These are phyloP conservation scores for Mechanitis mazaeus DNA, from an alignment of 2,888 invertebrate species.

Conservation along the genomic window DNA sequence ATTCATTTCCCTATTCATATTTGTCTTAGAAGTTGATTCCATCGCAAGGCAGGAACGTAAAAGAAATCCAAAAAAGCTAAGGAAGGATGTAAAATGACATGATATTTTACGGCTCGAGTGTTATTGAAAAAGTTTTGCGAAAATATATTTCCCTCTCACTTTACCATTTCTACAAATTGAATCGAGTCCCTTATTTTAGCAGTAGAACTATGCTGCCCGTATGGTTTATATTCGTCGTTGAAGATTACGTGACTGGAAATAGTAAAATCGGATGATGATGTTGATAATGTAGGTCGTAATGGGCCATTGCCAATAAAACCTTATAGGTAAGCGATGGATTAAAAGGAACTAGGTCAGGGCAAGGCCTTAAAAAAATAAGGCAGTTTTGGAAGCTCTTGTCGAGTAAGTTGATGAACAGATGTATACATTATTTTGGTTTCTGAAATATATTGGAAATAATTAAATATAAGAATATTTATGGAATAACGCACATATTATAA, in stretches of 20 bases:
- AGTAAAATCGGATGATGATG: constrained; percentile 76
- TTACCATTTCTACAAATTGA: constrained; percentile 51
- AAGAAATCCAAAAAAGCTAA: constrained; percentile 40
- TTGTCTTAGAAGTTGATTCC: constrained; percentile 69
- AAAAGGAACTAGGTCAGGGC: constrained; percentile 73
- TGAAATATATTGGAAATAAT: too few relatives aligned
- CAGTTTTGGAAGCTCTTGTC: constrained; percentile 48
- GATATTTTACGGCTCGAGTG: constrained; percentile 47
- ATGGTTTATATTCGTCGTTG: constrained; percentile 71
- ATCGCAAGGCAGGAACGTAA: constrained; percentile 33
- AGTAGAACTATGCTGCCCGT: constrained; percentile 40
- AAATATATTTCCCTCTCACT: constrained; percentile 45
- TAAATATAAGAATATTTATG: too few relatives aligned
- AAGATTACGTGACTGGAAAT: constrained; percentile 76
- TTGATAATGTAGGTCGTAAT: constrained; percentile 76
- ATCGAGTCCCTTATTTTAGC: constrained; percentile 39
- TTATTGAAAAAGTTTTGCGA: constrained; percentile 53
- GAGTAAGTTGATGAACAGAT: constrained; percentile 26
- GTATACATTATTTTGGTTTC: neutral
- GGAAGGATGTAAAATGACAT: constrained; percentile 45
- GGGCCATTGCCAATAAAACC: constrained; percentile 75
- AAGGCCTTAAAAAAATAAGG: constrained; percentile 69
- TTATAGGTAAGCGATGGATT: constrained; percentile 77
- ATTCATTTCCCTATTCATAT: constrained; percentile 75
- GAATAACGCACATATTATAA: too few relatives aligned